Evolutionary conservation across 2,888 invertebrate genomes (phyloP).

Genomic region (Byasa hedistus): DNA sequence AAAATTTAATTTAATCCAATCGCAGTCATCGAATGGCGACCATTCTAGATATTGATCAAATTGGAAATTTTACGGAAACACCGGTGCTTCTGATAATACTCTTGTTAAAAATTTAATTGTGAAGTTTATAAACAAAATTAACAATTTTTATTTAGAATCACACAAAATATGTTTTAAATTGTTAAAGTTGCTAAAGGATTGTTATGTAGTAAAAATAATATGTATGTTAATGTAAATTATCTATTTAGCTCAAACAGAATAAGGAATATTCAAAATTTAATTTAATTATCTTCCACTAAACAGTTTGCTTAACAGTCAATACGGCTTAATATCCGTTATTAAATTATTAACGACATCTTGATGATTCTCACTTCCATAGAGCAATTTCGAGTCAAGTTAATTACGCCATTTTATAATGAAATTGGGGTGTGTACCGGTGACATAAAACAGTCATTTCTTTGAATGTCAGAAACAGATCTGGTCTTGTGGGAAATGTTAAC

Average conservation of each 20-base stretch:
- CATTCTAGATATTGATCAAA: conserved; percentile 9
- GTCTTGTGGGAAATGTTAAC: background rate
- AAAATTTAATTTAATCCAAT: conserved; percentile 16
- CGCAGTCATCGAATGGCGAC: conserved; percentile 1
- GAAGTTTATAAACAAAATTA: background rate
- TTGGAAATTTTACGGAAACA: background rate
- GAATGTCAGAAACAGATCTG: background rate
- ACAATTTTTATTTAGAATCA: background rate
- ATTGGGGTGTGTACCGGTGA: background rate
- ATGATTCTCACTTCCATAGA: conserved; percentile 19
- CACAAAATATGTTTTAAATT: too few species aligned
- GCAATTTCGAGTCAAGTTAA: conserved; percentile 16
- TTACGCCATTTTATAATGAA: conserved; percentile 7
- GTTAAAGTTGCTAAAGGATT: too few species aligned
- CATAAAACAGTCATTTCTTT: background rate
- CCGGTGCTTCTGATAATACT: background rate
- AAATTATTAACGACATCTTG: conserved; percentile 25
- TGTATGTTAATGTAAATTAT: too few species aligned
- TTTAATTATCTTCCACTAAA: conserved; percentile 21
- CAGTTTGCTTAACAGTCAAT: conserved; percentile 23
- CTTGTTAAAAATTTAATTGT: background rate
- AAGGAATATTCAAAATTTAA: conserved; percentile 2
- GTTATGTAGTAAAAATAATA: too few species aligned
- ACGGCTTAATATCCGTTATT: conserved; percentile 28
- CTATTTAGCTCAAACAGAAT: too few species aligned